Percentiles rank a stretch among this genome's conserved stretches.
Evolutionary conservation across 1,140 invertebrate species (phyloP).

Genomic region (Bombus sylvicola): DNA sequence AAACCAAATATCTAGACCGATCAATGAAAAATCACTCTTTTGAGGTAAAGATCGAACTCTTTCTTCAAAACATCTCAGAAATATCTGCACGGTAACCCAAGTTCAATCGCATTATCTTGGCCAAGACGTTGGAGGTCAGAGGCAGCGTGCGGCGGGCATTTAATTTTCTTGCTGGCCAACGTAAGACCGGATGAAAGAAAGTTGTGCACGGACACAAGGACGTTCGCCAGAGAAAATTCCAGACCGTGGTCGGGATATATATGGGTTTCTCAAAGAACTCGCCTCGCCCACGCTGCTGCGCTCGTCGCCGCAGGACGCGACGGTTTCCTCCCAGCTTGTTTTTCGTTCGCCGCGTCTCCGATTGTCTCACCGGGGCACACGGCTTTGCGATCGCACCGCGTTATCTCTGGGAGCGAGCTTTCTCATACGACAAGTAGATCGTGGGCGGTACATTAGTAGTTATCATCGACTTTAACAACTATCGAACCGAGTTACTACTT

Average conservation of each 20-base stretch:
- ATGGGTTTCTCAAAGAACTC: slow-evolving; percentile 18
- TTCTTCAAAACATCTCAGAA: neutral
- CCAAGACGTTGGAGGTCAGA: neutral
- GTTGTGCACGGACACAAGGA: slow-evolving; percentile 1
- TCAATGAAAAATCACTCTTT: too few relatives aligned
- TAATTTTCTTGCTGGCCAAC: slow-evolving; percentile 25
- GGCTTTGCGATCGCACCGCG: neutral
- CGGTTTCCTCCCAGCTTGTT: neutral
- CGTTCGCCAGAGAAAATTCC: slow-evolving; percentile 25
- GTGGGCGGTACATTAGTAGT: slow-evolving; percentile 62
- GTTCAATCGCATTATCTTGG: slow-evolving; percentile 17
- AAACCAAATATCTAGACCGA: neutral
- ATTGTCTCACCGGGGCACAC: neutral
- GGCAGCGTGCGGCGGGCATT: neutral
- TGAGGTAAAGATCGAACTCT: neutral
- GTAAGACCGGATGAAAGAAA: slow-evolving; percentile 45
- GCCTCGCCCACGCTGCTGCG: slow-evolving; percentile 15
- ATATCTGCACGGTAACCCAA: neutral
- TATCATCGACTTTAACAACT: slow-evolving; percentile 12
- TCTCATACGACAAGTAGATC: slow-evolving; percentile 42
- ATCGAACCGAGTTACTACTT: neutral
- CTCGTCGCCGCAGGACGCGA: neutral
- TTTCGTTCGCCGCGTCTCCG: neutral
- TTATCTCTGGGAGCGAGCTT: slow-evolving; percentile 15
- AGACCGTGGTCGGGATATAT: neutral